Conservation (phyloP, 2,797 vertebrate genomes). For the Diceros bicornis region DNA sequence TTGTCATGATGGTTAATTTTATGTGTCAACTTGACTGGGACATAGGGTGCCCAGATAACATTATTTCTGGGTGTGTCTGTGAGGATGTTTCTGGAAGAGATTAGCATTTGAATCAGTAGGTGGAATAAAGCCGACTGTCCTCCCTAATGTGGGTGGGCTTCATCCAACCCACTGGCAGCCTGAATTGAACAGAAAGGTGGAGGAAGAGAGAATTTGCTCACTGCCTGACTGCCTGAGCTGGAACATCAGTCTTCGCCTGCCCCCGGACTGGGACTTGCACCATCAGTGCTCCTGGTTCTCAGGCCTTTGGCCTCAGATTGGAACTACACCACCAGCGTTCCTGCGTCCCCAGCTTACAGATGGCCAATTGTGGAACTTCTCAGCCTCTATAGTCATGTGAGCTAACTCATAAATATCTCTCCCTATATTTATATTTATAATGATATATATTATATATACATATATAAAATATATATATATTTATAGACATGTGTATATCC, state of each 20-base stretch:
- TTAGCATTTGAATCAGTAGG: neutral
- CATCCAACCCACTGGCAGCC: no score
- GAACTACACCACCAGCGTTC: neutral
- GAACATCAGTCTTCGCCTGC: neutral
- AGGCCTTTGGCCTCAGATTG: neutral
- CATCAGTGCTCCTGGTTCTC: neutral
- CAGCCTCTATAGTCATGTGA: neutral
- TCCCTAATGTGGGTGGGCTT: neutral
- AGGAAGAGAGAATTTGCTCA: neutral
- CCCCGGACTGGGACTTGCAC: neutral
- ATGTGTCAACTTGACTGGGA: neutral
- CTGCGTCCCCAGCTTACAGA: neutral
- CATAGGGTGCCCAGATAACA: neutral
- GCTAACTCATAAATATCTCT: neutral
- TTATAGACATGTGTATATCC: neutral
- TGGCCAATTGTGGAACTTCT: neutral
- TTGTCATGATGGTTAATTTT: neutral
- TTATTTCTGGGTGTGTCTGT: neutral
- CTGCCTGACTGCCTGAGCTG: neutral
- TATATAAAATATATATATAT: neutral
- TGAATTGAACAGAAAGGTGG: neutral
- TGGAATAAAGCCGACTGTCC: neutral
- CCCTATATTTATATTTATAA: rapidly evolving
- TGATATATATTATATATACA: neutral
- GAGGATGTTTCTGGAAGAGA: neutral